A percentile compares a stretch with the other conserved stretches of the same genome.
Evolutionary conservation across 2,797 vertebrate species (phyloP).

Genomic region (Smutsia gigantea): DNA sequence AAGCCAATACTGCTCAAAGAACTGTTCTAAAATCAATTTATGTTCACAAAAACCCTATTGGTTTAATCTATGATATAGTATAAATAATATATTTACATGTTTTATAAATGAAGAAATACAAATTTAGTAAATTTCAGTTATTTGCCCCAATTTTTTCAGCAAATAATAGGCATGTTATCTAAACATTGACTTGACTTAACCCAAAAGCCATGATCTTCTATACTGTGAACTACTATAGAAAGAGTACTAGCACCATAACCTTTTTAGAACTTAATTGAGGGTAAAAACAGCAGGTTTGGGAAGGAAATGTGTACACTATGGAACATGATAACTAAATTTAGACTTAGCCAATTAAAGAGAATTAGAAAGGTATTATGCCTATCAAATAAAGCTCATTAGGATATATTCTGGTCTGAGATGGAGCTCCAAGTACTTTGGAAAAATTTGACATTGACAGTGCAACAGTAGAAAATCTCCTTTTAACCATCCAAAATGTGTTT

Average conservation of each 20-base stretch:
- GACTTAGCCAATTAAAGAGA: neutral
- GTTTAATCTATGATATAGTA: neutral
- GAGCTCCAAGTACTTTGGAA: neutral
- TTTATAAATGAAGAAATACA: constrained; percentile 13
- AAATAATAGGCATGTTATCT: neutral
- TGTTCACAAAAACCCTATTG: neutral
- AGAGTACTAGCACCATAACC: neutral
- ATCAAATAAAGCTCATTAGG: neutral
- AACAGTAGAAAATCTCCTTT: neutral
- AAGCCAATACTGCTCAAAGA: neutral
- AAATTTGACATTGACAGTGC: neutral
- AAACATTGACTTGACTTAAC: neutral
- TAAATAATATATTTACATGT: neutral
- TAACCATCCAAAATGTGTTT: neutral
- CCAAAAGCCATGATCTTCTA: neutral
- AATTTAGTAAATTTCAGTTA: constrained; percentile 18
- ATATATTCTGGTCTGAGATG: neutral
- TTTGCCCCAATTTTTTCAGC: neutral
- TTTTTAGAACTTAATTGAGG: neutral
- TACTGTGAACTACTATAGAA: neutral
- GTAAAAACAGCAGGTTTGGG: neutral
- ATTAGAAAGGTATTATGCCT: neutral
- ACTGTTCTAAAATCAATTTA: constrained; percentile 11
- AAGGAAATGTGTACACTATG: neutral
- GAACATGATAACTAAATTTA: neutral